Base-by-base conservation (phyloP, 2,888 invertebrate genomes). In the Idaea biselata region DNA sequence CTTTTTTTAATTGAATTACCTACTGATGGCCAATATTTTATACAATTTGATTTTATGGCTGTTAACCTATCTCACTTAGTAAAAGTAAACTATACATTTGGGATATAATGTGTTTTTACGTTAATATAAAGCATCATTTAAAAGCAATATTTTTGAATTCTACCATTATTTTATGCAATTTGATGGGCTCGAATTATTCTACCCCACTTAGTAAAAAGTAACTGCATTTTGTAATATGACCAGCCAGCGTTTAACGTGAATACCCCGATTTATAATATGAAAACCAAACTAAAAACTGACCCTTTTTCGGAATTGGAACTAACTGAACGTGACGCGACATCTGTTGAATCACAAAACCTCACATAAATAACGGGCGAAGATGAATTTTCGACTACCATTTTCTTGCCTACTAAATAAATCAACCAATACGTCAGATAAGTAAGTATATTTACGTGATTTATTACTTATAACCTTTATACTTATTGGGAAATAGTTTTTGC, bases 291-390 rank as follows among this genome's bases (percentile, higher is more conserved):
- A 67, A 66, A 70, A 68, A 66, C 70, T 73, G 72, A 73, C 71
- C 75, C 76, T 72, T 71, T 71, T 69, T 68, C 63, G 68, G 68
- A 74, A 73, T 68, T 63, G 68, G 68, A 74, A 73, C 73, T 78
- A 80, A 80, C 75, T 76, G 72, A 64, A 71, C 75, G 74, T 81
- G 72, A 73, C 74, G 68, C 65, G 63, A 72, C 65, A 67, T 64
- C 66, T 70, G 71, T 71, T 65, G 74, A 74, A 72, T 74, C 70
- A 64, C 71, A 71, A 74, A 76, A 79, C 74, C 74, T 77, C 66
- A 62, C 75, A 70, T 68, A 71, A 78, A 80, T 79, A 80, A 73
- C 69, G 2, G 44, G 44, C 44, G 44, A 44, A 44, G 44, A 44
- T 44, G 44, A 44, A 62, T 60, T 64, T 60, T 61, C 32, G 60